Evolutionary conservation across 2,888 invertebrate species (phyloP).

Genomic region (Spodoptera littoralis): DNA sequence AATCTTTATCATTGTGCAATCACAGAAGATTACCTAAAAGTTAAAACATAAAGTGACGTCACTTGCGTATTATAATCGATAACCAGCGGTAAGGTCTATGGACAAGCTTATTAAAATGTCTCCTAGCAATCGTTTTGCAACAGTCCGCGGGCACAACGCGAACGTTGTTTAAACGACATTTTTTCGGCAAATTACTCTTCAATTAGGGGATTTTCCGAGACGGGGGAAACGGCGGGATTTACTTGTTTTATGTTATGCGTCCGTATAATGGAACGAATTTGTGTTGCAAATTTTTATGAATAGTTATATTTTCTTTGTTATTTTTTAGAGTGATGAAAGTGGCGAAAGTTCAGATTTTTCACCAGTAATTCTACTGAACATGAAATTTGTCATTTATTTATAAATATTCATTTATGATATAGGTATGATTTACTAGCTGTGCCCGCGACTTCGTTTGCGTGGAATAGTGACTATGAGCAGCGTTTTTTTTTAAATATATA

Average conservation of each 20-base stretch:
- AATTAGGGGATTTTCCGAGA: conserved; percentile 50
- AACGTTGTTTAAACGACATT: conserved; percentile 49
- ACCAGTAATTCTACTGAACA: conserved; percentile 4
- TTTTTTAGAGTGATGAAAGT: background rate
- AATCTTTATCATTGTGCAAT: conserved; percentile 22
- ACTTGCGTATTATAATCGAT: conserved; percentile 28
- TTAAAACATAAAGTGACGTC: conserved; percentile 18
- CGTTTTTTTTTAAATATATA: too few relatives aligned
- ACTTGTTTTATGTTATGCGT: conserved; percentile 50
- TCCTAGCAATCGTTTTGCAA: conserved; percentile 37
- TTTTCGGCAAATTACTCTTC: conserved; percentile 58
- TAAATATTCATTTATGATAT: too few relatives aligned
- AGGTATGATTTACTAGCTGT: too few relatives aligned
- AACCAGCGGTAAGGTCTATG: conserved; percentile 25
- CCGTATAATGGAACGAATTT: conserved; percentile 36
- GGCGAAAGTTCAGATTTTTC: too few relatives aligned
- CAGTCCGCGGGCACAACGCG: conserved; percentile 34
- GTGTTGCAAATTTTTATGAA: conserved; percentile 40
- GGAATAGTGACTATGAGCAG: too few relatives aligned
- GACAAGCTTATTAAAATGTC: conserved; percentile 53
- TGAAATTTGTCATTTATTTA: too few relatives aligned
- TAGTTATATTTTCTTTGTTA: conserved; percentile 21
- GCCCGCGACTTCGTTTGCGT: too few relatives aligned
- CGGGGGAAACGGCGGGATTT: conserved; percentile 35
- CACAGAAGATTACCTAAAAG: conserved; percentile 45